Conservation (phyloP, 2,888 invertebrate genomes). For the Lumbricus terrestris region DNA sequence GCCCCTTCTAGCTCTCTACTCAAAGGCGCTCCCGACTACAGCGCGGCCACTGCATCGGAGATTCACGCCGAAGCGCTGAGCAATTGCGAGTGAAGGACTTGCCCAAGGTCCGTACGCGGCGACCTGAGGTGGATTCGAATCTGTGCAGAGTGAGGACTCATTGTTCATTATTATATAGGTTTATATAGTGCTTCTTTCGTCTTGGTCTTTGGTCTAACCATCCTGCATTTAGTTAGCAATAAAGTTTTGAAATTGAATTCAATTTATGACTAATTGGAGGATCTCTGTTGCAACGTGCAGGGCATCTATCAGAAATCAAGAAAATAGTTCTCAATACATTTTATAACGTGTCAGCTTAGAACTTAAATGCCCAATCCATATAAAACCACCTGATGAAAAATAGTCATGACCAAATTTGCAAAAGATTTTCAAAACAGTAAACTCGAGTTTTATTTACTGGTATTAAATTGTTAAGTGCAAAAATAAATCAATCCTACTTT, state of each 20-base stretch:
- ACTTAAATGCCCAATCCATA: neutral
- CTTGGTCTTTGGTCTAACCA: no score
- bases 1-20: no score
- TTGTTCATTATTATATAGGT: no score
- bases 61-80: no score
- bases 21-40: no score
- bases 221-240: neutral
- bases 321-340: accelerated
- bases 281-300: neutral
- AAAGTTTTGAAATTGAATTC: neutral
- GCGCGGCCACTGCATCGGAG: no score
- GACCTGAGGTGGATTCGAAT: no score
- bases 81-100: no score
- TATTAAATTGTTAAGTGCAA: neutral
- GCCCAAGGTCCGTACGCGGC: no score
- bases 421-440: neutral
- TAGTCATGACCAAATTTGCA: neutral
- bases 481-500: neutral
- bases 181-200: no score
- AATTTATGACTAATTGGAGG: neutral
- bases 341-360: no score
- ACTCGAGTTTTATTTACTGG: neutral
- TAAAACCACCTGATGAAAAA: neutral
- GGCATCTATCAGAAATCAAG: neutral
- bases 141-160: no score